phyloP scores from a whole-genome alignment of 2,113 vertebrate genomes.

The Ciconia stormi region DNA sequence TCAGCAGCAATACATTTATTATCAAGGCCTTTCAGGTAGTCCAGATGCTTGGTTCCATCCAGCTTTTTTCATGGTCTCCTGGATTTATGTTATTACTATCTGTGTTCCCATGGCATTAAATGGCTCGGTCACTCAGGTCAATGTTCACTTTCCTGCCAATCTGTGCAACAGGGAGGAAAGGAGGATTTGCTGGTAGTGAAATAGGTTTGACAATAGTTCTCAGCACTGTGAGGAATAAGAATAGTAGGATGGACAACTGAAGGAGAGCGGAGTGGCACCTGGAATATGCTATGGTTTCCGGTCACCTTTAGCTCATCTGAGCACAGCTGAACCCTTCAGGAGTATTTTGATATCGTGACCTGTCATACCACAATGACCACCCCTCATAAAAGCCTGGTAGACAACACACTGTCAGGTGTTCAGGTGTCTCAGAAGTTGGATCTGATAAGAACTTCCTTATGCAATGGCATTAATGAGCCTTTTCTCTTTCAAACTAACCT shows the following conservation, averaged over 20 bases:
- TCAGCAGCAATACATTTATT: neutral
- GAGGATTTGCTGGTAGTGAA: neutral
- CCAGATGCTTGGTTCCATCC: neutral
- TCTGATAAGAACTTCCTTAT: neutral
- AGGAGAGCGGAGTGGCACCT: neutral
- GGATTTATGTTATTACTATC: neutral
- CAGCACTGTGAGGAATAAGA: neutral
- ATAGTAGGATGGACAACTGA: neutral
- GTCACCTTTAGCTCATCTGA: neutral
- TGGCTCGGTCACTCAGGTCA: neutral
- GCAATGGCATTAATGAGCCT: neutral
- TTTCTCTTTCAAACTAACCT: neutral
- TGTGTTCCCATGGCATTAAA: neutral
- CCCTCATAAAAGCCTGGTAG: neutral
- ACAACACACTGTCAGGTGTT: neutral
- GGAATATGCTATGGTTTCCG: neutral
- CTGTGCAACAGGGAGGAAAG: neutral
- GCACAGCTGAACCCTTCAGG: neutral
- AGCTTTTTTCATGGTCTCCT: neutral
- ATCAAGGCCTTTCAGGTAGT: neutral
- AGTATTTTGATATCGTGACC: neutral
- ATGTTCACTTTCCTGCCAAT: neutral
- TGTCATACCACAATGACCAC: neutral
- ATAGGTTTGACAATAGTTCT: neutral
- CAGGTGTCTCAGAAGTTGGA: neutral